Evolutionary conservation across 2,888 invertebrate species (phyloP).

Genomic region (Pristionchus exspectatus): DNA sequence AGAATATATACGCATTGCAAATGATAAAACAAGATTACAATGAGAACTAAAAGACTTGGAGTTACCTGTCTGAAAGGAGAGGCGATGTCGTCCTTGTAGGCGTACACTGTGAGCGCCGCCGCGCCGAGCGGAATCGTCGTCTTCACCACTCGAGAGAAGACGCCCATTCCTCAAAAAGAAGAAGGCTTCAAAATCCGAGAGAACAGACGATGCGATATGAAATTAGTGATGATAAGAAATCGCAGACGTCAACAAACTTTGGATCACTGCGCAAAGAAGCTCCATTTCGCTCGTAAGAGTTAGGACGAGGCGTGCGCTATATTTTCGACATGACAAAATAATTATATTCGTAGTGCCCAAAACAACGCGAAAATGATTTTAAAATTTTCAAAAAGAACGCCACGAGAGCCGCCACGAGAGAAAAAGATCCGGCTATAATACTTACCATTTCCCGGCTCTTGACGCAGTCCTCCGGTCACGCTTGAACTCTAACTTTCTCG

Average conservation of each 20-base stretch:
- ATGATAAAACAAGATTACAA: not conserved
- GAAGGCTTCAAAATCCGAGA: not conserved
- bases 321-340: too few species aligned
- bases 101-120: not conserved
- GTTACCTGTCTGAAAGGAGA: slow-evolving; percentile 36
- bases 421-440: not conserved
- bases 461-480: not conserved
- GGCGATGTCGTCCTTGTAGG: slow-evolving; percentile 43
- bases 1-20: too few species aligned
- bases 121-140: slow-evolving; percentile 36
- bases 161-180: not conserved
- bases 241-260: not conserved
- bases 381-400: not conserved
- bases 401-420: too few species aligned
- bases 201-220: not conserved
- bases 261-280: not conserved
- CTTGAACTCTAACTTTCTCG: not conserved
- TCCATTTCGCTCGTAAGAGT: not conserved
- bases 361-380: not conserved
- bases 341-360: not conserved
- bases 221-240: not conserved
- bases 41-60: not conserved
- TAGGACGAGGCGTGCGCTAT: too few species aligned
- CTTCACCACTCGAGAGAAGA: slow-evolving; percentile 39
- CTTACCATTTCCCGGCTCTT: not conserved